These are phyloP conservation scores for Clanis bilineata DNA, from an alignment of 2,888 invertebrate genomes.

Conservation along the genomic window DNA sequence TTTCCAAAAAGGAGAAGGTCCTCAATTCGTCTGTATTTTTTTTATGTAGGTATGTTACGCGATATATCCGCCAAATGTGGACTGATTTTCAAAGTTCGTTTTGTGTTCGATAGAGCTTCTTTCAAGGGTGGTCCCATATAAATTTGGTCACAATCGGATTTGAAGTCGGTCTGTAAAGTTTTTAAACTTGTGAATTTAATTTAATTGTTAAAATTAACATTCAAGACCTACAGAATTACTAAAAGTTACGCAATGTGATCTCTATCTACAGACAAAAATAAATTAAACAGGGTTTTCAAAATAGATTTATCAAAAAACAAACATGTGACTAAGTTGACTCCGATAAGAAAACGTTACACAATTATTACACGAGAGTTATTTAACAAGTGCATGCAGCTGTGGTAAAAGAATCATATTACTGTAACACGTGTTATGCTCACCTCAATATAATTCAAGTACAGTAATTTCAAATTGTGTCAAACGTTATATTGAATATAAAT, in stretches of 20 bases:
- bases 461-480: not conserved
- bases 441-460: not conserved
- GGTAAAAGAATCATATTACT: not conserved
- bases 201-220: not conserved
- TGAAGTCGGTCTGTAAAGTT: too few relatives aligned
- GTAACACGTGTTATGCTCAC: not conserved
- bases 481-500: not conserved
- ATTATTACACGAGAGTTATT: not conserved
- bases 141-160: too few relatives aligned
- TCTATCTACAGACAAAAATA: not conserved
- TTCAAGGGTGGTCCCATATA: too few relatives aligned
- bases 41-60: too few relatives aligned
- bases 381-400: not conserved
- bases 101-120: too few relatives aligned
- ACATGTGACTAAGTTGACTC: not conserved
- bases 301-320: not conserved
- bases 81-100: too few relatives aligned
- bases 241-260: not conserved
- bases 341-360: not conserved
- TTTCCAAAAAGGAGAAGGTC: too few relatives aligned
- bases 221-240: not conserved
- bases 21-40: too few relatives aligned
- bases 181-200: too few relatives aligned
- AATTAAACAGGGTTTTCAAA: not conserved
- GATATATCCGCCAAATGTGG: too few relatives aligned